Percentiles rank a stretch among this genome's conserved stretches.
These are phyloP conservation scores for Agrochola circellaris DNA, from an alignment of 2,888 invertebrate species.

Conservation along the genomic window DNA sequence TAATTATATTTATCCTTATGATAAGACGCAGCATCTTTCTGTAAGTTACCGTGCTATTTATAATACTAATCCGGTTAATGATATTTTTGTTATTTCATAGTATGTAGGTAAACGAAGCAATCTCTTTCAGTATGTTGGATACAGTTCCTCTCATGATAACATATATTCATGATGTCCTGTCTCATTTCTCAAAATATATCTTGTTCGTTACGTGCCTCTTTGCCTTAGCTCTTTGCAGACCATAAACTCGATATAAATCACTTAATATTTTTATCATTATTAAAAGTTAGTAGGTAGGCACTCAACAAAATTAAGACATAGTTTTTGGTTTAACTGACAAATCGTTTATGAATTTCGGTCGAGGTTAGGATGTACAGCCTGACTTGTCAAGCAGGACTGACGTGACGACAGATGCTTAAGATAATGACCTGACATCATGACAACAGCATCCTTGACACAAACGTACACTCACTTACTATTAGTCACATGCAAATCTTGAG, in stretches of 20 bases:
- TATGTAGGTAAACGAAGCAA: not conserved
- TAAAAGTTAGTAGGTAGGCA: not conserved
- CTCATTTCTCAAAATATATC: not conserved
- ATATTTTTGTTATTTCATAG: not conserved
- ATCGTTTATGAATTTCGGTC: conserved; percentile 30
- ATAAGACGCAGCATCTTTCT: not conserved
- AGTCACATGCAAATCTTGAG: conserved; percentile 23
- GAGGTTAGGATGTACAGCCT: conserved; percentile 39
- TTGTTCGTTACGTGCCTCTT: not conserved
- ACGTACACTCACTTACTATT: conserved; percentile 4
- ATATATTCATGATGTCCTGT: not conserved
- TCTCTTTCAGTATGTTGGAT: not conserved
- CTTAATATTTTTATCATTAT: not conserved
- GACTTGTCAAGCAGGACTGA: conserved; percentile 40
- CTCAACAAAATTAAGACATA: conserved; percentile 3
- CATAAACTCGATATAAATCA: not conserved
- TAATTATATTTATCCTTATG: not conserved
- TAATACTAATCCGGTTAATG: not conserved
- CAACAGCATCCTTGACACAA: conserved; percentile 45
- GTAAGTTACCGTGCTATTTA: not conserved
- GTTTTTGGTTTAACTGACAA: not conserved
- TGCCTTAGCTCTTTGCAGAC: not conserved
- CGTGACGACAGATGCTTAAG: conserved; percentile 17
- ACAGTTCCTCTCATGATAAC: not conserved
- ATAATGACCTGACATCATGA: conserved; percentile 34